Percentiles rank a stretch among this genome's conserved stretches.
phyloP scores from a whole-genome alignment of 2,113 vertebrate species.

The Macquaria australasica region DNA sequence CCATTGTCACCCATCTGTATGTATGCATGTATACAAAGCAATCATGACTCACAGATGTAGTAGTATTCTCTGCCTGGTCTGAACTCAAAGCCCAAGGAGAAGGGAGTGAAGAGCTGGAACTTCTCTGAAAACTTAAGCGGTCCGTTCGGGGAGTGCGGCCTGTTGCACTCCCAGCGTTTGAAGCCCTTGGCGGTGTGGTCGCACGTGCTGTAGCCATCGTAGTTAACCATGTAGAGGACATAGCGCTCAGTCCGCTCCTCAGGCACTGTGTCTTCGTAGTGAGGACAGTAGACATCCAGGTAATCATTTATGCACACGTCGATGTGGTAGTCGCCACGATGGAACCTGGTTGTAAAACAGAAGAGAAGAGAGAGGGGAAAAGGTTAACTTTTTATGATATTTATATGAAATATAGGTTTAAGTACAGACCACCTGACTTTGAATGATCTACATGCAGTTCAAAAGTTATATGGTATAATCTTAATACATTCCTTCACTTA shows the following conservation, averaged over 20 bases:
- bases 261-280: constrained; percentile 95
- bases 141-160: constrained; percentile 95
- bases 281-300: constrained; percentile 98
- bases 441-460: background rate
- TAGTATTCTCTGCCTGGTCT: constrained; percentile 98
- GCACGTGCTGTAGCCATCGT: constrained; percentile 98
- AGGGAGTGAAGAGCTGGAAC: constrained; percentile 99
- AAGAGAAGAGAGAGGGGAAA: background rate
- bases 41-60: constrained; percentile 97
- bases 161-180: constrained; percentile 99
- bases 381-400: constrained; percentile 3
- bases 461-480: background rate
- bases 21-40: background rate
- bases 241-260: constrained; percentile 97
- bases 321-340: constrained; percentile 95
- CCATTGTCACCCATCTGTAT: background rate
- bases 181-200: constrained; percentile 99
- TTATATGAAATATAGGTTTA: background rate
- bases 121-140: constrained; percentile 99
- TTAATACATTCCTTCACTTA: background rate
- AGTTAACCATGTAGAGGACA: constrained; percentile 99
- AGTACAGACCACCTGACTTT: background rate
- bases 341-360: constrained; percentile 87
- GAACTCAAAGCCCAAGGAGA: constrained; percentile 99
- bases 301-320: constrained; percentile 99